Base-by-base conservation (phyloP, 1,140 invertebrate species). In the Melipona quadrifasciata region DNA sequence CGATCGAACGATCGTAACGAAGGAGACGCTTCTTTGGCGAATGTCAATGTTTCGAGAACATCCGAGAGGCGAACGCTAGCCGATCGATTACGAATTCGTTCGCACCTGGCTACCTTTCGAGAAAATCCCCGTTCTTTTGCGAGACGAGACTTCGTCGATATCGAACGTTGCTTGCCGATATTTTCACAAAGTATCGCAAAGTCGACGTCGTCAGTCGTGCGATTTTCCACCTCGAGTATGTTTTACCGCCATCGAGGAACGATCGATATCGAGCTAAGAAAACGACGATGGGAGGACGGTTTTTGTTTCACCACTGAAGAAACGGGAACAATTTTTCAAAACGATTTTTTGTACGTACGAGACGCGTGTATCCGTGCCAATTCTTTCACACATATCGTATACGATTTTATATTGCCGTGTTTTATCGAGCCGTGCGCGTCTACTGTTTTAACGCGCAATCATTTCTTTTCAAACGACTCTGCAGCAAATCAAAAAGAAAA, bases 251-350 rank as follows among this genome's bases (percentile, higher is more conserved):
- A 11, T 64, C 57, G 21, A 21, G 19, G 21, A 73, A 72, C 34
- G 27, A 51, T 27, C 27, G 71, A 75, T 19, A 34, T 82, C 74
- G 74, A 77, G 75, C 81, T 31, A 31, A 61, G 19, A 24, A 34
- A 53, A 77, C 73, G 64, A 58, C 21, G 39, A 10, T 6, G 39
- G 21, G 24, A 31, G 21, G 58, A 53, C 58, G 53, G 51, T 19
- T 55, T 27, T 58, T 5, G 14, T 65, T 83, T 77, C 24, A 31
- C 8, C 27, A 31, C 10, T 24, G 51, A 78, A 55, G 53, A 84
- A 79, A 67, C 53, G 82, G 82, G 82, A 84, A 79, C 82, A 84
- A 84, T 84, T 84, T 84, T 84, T 57, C 8, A 19, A 72, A 79
- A 12, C 47, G 6, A 6, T 8, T n/a, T 79, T 84, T 84, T 79